Evolutionary conservation across 2,797 vertebrate species (phyloP).

Genomic region (Neosilurus mollespiculum): DNA sequence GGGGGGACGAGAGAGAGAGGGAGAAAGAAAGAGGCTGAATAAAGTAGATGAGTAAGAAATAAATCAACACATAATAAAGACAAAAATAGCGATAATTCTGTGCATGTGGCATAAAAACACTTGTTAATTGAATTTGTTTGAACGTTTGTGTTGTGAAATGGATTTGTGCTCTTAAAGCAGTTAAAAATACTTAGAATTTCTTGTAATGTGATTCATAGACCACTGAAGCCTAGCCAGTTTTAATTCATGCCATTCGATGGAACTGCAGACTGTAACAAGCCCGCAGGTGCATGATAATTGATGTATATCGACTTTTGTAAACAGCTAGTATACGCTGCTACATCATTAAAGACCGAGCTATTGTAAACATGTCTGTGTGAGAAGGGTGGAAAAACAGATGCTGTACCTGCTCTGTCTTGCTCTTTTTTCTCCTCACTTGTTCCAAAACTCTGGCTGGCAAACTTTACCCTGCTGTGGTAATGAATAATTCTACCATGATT

Average conservation of each 20-base stretch:
- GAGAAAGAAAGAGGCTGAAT: background rate
- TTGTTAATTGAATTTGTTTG: background rate
- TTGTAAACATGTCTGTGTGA: slow-evolving; percentile 29
- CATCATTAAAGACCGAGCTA: slow-evolving; percentile 37
- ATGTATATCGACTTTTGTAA: slow-evolving; percentile 31
- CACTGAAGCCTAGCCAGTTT: background rate
- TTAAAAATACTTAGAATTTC: background rate
- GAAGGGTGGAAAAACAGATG: slow-evolving; percentile 29
- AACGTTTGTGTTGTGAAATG: slow-evolving; percentile 6
- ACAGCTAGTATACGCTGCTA: slow-evolving; percentile 26
- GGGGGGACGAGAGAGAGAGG: background rate
- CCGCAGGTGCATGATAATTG: slow-evolving; percentile 18
- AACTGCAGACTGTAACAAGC: background rate
- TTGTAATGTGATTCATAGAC: slow-evolving; percentile 18
- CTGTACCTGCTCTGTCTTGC: background rate
- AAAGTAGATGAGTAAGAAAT: background rate
- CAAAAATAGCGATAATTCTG: background rate
- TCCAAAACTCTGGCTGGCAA: slow-evolving; percentile 19
- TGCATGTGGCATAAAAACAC: slow-evolving; percentile 14
- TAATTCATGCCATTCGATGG: slow-evolving; percentile 25
- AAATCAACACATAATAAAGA: background rate
- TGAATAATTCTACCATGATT: slow-evolving; percentile 56
- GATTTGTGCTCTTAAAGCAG: background rate
- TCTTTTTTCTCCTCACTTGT: background rate
- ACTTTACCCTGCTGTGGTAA: slow-evolving; percentile 39